Evolutionary conservation across 2,888 invertebrate species (phyloP), one percentile per base, ranked within the genome.

Genomic region (Callyntrura guangdongensis): DNA sequence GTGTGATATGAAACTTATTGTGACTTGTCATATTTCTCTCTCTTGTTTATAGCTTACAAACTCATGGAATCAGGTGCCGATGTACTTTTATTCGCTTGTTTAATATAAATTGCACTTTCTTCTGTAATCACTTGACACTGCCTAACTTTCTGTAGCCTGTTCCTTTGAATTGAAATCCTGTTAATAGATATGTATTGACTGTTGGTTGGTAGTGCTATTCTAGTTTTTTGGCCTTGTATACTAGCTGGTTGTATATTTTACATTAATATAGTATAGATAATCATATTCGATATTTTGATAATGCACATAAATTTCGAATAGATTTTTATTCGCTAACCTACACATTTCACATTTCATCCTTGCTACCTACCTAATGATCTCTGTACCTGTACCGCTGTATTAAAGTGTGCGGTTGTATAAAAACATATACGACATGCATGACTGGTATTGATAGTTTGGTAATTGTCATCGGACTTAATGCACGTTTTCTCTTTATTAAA

Each of bases 11-110:
- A 27, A 69, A 84, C 22, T 74, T 86, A 86, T 22, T 86, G 86
- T 86, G 86, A 64, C 20, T 86, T 82, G 86, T 90, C 72, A 86
- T 72, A 64, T 74, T 86, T 86, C 64, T 83, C 74, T 89, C 61
- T 84, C 67, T 83, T 79, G 25, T 86, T 89, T 90, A 82, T 90
- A 90, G 90, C 90, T 90, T 90, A 90, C 90, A 90, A 90, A 90
- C 86, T 82, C 90, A 81, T 90, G 90, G 90, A 90, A 90, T 86
- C 90, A 90, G 90, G 90, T 90, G 86, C 90, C 86, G 82, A 86
- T 81, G 22, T 72, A 77, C 61, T 86, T 86, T 77, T 17, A 86
- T 82, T 81, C 47, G 87, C 81, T 81, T 86, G 14, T 17, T 64
- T 5, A 17, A 64, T 17, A 22, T 64, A 1, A 61, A 64, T n/a